Evolutionary conservation across 1,140 invertebrate genomes (phyloP).

Genomic region (Bombus terrestris): DNA sequence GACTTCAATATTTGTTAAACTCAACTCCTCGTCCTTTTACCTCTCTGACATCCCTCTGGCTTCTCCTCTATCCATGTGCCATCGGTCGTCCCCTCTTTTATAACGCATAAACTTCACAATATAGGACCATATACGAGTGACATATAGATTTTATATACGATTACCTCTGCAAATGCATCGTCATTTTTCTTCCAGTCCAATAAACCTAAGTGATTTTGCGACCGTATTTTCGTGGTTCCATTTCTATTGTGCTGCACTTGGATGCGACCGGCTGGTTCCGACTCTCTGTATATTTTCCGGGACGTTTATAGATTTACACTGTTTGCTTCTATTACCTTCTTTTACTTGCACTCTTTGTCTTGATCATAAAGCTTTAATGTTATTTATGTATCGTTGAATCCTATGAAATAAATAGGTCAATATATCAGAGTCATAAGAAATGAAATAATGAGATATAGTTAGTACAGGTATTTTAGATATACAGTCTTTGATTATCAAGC

Average conservation of each 20-base stretch:
- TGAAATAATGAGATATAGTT: too few species aligned
- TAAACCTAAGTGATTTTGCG: constrained; percentile 77
- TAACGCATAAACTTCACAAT: constrained; percentile 72
- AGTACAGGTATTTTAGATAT: too few species aligned
- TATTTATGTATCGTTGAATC: background rate
- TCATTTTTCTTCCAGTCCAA: constrained; percentile 67
- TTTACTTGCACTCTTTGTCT: too few species aligned
- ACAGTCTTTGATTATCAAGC: too few species aligned
- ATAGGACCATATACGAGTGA: constrained; percentile 63
- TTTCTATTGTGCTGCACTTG: constrained; percentile 66
- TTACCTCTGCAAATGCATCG: constrained; percentile 66
- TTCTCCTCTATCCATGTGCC: constrained; percentile 53
- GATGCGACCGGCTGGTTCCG: background rate
- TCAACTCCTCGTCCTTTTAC: constrained; percentile 48
- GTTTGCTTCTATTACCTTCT: background rate
- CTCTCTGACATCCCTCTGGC: constrained; percentile 44
- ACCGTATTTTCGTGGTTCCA: constrained; percentile 74
- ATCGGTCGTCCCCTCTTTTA: constrained; percentile 68
- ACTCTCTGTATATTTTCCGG: background rate
- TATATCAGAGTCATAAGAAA: background rate
- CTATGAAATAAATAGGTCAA: background rate
- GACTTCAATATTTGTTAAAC: constrained; percentile 78
- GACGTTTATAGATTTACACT: constrained; percentile 19
- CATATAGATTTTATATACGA: constrained; percentile 76
- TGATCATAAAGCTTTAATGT: background rate